Percentiles rank a stretch among this genome's conserved stretches.
These are phyloP conservation scores for Triplophysa tibetana DNA, from an alignment of 2,113 vertebrate species.

Conservation along the genomic window DNA sequence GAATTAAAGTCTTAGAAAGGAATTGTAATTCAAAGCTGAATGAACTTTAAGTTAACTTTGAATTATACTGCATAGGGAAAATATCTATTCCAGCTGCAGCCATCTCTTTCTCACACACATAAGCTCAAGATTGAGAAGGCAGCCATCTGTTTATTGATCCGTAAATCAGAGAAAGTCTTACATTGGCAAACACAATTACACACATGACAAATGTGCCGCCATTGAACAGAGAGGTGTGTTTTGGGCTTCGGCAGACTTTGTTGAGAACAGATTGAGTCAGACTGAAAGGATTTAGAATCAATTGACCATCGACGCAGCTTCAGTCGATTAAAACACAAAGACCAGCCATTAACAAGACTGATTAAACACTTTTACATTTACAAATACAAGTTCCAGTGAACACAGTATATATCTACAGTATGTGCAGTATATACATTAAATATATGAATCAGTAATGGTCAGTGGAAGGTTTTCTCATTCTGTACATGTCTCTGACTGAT, in stretches of 20 bases:
- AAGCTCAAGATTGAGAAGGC: neutral
- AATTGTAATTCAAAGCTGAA: no score
- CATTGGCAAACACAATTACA: conserved; percentile 26
- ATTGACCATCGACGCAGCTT: no score
- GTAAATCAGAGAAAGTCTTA: conserved; percentile 37
- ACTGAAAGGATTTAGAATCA: neutral
- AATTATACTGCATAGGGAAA: no score
- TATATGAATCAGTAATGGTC: neutral
- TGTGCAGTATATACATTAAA: no score
- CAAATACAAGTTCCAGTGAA: neutral
- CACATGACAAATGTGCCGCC: conserved; percentile 24
- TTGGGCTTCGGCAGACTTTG: neutral
- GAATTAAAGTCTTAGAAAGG: no score
- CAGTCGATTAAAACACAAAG: neutral
- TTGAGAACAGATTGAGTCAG: neutral
- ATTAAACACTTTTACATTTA: neutral
- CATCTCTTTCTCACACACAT: neutral
- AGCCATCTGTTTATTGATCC: conserved; percentile 18
- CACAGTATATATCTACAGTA: no score
- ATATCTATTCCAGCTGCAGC: no score
- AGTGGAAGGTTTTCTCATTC: no score
- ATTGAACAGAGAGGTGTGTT: neutral
- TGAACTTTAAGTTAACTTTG: no score
- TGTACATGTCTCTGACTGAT: neutral
- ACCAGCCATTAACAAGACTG: neutral